Evolutionary conservation across 2,888 invertebrate species (phyloP).

Genomic region (Fragum whitleyi): DNA sequence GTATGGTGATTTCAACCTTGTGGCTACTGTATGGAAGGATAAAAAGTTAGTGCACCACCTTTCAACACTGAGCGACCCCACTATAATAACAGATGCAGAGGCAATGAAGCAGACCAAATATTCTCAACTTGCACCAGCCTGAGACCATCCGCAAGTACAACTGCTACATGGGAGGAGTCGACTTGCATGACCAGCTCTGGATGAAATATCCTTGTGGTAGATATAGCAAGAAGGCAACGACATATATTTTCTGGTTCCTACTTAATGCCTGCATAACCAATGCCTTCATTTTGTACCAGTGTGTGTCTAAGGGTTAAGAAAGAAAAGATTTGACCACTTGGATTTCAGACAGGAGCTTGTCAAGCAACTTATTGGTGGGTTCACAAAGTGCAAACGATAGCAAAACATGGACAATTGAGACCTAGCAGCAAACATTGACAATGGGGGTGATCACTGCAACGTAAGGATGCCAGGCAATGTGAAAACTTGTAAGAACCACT

Average conservation of each 20-base stretch:
- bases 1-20: conserved; percentile 37
- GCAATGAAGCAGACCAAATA: neutral
- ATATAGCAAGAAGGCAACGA: conserved; percentile 38
- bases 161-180: conserved; percentile 50
- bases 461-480: conserved; percentile 8
- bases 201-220: conserved; percentile 34
- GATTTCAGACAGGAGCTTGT: conserved; percentile 33
- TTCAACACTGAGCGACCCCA: conserved; percentile 47
- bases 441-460: conserved; percentile 26
- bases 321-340: conserved; percentile 24
- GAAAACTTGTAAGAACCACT: neutral
- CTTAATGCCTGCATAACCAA: conserved; percentile 39
- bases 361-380: conserved; percentile 37
- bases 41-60: conserved; percentile 34
- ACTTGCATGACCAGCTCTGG: conserved; percentile 47
- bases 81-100: neutral
- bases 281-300: conserved; percentile 40
- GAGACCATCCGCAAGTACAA: conserved; percentile 28
- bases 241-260: conserved; percentile 43
- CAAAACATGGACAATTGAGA: neutral
- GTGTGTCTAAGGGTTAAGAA: neutral
- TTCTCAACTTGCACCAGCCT: neutral
- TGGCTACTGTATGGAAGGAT: conserved; percentile 37
- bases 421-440: neutral
- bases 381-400: conserved; percentile 25